A percentile compares a stretch with the other conserved stretches of the same genome.
Conservation (phyloP, 2,113 vertebrate species). For the Callionymus lyra region DNA sequence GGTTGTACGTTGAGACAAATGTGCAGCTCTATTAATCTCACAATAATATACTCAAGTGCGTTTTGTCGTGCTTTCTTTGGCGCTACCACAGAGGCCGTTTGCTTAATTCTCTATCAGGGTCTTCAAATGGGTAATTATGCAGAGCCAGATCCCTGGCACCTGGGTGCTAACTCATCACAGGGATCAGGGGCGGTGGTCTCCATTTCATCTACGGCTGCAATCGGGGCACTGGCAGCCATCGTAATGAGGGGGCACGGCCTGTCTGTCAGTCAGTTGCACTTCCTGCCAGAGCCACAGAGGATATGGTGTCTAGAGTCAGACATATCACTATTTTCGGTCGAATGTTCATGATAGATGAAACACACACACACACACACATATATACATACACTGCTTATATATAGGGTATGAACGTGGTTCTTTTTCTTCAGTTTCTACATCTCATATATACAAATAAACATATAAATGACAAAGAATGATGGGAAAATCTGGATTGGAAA, state of each 20-base stretch:
- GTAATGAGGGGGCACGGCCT: conserved; percentile 60
- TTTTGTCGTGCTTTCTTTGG: conserved; percentile 40
- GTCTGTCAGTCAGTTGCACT: conserved; percentile 49
- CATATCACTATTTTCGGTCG: no score
- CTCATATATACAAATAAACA: no score
- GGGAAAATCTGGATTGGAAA: no score
- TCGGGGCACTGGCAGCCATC: conserved; percentile 39
- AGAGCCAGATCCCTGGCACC: conserved; percentile 59
- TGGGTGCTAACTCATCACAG: conserved; percentile 59
- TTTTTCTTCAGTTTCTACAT: no score
- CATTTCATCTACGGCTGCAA: conserved; percentile 41
- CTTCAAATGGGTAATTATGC: conserved; percentile 70
- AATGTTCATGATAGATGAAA: no score
- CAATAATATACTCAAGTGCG: conserved; percentile 16
- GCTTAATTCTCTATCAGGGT: conserved; percentile 66
- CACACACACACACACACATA: no score
- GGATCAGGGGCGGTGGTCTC: conserved; percentile 38
- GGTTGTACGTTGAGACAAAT: no score
- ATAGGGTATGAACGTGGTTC: no score
- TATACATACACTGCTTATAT: no score
- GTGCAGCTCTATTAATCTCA: conserved; percentile 8
- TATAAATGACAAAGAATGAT: no score
- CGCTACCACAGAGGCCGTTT: conserved; percentile 54
- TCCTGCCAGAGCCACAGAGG: conserved; percentile 42
- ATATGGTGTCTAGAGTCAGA: conserved; percentile 46